Conservation (phyloP, 2,797 vertebrate genomes). For the Luscinia megarhynchos region DNA sequence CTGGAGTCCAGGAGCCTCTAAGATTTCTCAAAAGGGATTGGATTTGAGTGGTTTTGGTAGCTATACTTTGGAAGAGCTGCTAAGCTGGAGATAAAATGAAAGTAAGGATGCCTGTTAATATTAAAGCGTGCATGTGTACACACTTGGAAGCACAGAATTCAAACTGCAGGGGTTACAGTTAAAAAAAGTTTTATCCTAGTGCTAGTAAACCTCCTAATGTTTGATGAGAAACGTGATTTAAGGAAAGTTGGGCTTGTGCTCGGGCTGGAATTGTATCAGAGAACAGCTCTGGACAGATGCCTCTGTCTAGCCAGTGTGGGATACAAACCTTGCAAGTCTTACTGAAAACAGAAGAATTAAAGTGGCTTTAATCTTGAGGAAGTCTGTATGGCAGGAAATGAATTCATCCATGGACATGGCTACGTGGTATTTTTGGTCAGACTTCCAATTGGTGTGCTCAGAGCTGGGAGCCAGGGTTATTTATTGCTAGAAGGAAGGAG, state of each 20-base stretch:
- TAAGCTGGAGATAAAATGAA: neutral
- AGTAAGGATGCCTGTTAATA: neutral
- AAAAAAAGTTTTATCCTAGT: neutral
- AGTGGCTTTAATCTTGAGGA: neutral
- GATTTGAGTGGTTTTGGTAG: neutral
- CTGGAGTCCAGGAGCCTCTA: neutral
- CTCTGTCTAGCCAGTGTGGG: neutral
- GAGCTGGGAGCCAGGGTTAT: neutral
- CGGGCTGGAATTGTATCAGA: neutral
- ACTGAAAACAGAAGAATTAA: neutral
- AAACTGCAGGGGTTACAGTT: neutral
- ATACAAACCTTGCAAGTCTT: neutral
- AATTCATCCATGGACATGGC: neutral
- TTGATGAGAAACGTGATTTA: neutral
- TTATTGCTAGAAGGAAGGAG: conserved; percentile 28
- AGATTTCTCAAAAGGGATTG: neutral
- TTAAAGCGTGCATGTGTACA: neutral
- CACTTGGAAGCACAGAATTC: neutral
- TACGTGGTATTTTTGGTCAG: neutral
- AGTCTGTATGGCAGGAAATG: neutral
- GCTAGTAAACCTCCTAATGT: neutral
- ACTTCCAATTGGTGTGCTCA: neutral
- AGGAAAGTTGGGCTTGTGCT: neutral
- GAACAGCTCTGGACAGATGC: neutral
- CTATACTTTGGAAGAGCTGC: neutral